A percentile compares a stretch with the other conserved stretches of the same genome.
phyloP scores from a whole-genome alignment of 1,140 invertebrate genomes.

The Cherax destructor region DNA sequence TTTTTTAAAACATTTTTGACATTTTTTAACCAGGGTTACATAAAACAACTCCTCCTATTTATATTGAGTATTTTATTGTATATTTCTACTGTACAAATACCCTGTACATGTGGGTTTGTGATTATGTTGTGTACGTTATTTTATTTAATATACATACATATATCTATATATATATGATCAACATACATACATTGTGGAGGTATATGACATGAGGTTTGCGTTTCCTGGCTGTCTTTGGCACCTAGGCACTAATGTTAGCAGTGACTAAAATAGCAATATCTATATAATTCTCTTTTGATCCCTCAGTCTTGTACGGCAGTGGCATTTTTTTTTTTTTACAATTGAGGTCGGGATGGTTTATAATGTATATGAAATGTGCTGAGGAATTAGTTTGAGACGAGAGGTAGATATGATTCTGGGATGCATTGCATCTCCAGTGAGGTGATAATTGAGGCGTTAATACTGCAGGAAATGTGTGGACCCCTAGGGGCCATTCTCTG shows the following conservation, averaged over 20 bases:
- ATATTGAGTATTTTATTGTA: constrained; percentile 69
- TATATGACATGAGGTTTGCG: constrained; percentile 69
- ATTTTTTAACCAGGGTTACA: constrained; percentile 1
- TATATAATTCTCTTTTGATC: constrained; percentile 64
- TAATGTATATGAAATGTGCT: constrained; percentile 51
- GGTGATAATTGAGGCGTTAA: constrained; percentile 48
- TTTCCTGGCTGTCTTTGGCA: constrained; percentile 69
- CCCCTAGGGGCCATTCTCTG: constrained; percentile 23
- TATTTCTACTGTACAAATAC: constrained; percentile 72
- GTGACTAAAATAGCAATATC: constrained; percentile 64
- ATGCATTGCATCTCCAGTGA: constrained; percentile 20
- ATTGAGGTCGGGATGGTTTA: constrained; percentile 40
- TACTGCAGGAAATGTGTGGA: constrained; percentile 37
- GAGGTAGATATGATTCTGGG: constrained; percentile 56
- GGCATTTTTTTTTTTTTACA: constrained; percentile 28
- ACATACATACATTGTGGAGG: constrained; percentile 69
- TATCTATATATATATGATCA: constrained; percentile 68
- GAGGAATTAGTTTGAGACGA: constrained; percentile 55
- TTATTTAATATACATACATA: constrained; percentile 69
- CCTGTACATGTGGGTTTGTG: constrained; percentile 71
- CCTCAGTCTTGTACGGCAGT: constrained; percentile 69
- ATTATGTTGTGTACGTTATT: constrained; percentile 66
- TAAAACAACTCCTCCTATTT: constrained; percentile 41
- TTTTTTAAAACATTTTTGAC: too few relatives aligned
- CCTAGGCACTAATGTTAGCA: constrained; percentile 68